Percentiles rank a stretch among this genome's conserved stretches.
phyloP scores from a whole-genome alignment of 2,797 vertebrate genomes.

The Danionella dracula region DNA sequence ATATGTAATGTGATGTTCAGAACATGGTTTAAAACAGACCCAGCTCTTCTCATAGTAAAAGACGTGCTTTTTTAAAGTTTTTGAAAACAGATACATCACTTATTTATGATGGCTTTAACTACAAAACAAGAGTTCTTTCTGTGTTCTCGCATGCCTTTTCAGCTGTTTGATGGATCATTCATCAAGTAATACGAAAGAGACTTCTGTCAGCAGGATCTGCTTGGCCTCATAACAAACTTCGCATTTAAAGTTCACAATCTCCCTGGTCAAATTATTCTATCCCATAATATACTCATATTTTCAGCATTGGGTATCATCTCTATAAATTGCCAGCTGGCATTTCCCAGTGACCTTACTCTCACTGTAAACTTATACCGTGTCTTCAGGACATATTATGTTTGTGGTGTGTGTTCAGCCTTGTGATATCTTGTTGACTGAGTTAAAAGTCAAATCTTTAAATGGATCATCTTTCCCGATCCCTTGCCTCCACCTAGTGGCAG shows the following conservation, averaged over 20 bases:
- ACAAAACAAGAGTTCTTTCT: background rate
- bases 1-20: too few relatives aligned
- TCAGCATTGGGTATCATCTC: background rate
- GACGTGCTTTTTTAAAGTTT: too few relatives aligned
- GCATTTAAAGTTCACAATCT: slow-evolving; percentile 38
- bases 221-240: slow-evolving; percentile 28
- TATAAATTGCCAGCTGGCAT: slow-evolving; percentile 1
- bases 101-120: too few relatives aligned
- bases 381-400: background rate
- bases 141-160: slow-evolving; percentile 15
- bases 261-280: slow-evolving; percentile 27
- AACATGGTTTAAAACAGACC: too few relatives aligned
- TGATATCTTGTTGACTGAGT: slow-evolving; percentile 4
- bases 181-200: slow-evolving; percentile 20
- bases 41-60: too few relatives aligned
- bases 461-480: background rate
- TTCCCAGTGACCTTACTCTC: background rate
- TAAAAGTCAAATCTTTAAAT: background rate
- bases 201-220: slow-evolving; percentile 37
- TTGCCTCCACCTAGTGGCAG: slow-evolving; percentile 48
- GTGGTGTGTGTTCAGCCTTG: background rate
- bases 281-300: background rate
- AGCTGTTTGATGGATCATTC: slow-evolving; percentile 6
- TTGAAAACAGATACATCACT: too few relatives aligned
- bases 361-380: background rate